Percentiles rank a stretch among this genome's conserved stretches.
These are phyloP conservation scores for Acanthopleura granulata DNA, from an alignment of 2,888 invertebrate species.

Conservation along the genomic window DNA sequence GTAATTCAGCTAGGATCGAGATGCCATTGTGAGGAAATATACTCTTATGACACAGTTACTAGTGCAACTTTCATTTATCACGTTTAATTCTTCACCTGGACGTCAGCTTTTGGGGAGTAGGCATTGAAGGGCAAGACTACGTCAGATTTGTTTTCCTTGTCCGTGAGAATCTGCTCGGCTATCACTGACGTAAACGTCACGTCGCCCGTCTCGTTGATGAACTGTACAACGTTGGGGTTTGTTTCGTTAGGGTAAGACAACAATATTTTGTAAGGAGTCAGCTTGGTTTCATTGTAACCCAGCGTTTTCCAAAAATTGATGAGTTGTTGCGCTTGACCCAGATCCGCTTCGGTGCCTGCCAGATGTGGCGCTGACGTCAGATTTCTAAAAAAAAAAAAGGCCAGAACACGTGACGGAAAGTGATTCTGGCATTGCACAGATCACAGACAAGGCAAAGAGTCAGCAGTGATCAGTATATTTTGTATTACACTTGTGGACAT, in stretches of 20 bases:
- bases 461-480: too few relatives aligned
- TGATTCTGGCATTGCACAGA: too few relatives aligned
- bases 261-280: conserved; percentile 49
- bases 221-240: conserved; percentile 32
- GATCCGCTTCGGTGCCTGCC: conserved; percentile 48
- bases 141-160: conserved; percentile 51
- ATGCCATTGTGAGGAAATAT: too few relatives aligned
- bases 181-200: conserved; percentile 42
- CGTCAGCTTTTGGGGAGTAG: conserved; percentile 54
- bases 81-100: conserved; percentile 13
- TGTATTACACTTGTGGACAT: too few relatives aligned
- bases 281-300: conserved; percentile 42
- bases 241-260: conserved; percentile 44
- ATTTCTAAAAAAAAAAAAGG: conserved; percentile 25
- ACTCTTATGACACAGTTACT: too few relatives aligned
- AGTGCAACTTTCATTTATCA: too few relatives aligned
- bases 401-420: too few relatives aligned
- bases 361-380: conserved; percentile 47
- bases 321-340: conserved; percentile 41
- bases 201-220: conserved; percentile 33
- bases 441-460: too few relatives aligned
- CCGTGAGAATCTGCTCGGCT: conserved; percentile 48
- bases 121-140: conserved; percentile 62
- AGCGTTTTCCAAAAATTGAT: conserved; percentile 34
- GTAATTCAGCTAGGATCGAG: too few relatives aligned